Base-by-base conservation (phyloP, 2,888 invertebrate species). In the Drosophila tanythrix region DNA sequence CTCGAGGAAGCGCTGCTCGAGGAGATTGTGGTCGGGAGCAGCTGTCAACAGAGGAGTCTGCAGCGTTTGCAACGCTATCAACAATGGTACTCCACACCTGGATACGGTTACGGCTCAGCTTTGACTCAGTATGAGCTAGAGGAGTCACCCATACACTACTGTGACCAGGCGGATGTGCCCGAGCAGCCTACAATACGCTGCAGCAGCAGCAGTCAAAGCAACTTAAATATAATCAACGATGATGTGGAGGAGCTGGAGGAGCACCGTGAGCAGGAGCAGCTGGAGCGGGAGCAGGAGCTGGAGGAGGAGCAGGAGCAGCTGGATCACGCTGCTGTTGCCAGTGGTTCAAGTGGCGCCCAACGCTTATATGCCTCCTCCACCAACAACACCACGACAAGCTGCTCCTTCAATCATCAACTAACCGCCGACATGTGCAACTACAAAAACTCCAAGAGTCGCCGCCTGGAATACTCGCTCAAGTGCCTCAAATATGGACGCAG, bases 361-460 rank as follows among this genome's bases (percentile, higher is more conserved):
- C 73, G 88, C 0, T 50, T 81, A 48, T 74, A 86, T 43, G 80
- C 81, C 21, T 51, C 73, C 13, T 57, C 74, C 25, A 46, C 46
- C 4, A 46, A 46, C 27, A 46, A 46, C 46, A 15, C 46, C 25
- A 27, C 25, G 1, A 46, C 15, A 15, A 1, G 68, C 72, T 79
- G 88, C 48, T 85, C 91, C 8, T 92, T 92, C 66, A 92, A 91
- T 79, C 92, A 93, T 76, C 93, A 93, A 76, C 82, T 93, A 40
- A 93, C 93, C 27, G 90, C 93, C 13, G 93, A 93, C 78, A 92
- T 92, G 83, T 93, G 93, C 81, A 93, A 90, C 78, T 92, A 91
- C 66, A 93, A 93, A 81, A 93, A 93, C 77, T 93, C 93, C 8
- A 93, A 93, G 81, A 93, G 92, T 69, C 91, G 93, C 4, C 92